Evolutionary conservation across 2,113 vertebrate species (phyloP).

Genomic region (Athene cunicularia): DNA sequence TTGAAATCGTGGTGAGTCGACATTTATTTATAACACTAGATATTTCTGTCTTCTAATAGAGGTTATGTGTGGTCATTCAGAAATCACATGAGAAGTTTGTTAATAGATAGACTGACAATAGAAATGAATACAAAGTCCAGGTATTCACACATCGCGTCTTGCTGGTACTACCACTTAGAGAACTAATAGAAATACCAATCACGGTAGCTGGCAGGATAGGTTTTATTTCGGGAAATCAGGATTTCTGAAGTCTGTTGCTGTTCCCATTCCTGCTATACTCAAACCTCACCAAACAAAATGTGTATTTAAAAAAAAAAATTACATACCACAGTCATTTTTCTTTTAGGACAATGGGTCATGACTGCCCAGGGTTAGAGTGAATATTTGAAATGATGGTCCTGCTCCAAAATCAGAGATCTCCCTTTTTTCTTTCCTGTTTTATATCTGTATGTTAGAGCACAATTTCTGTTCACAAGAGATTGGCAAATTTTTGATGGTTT

Average conservation of each 20-base stretch:
- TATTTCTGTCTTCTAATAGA: background rate
- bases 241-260: background rate
- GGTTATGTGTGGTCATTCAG: background rate
- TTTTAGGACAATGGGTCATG: background rate
- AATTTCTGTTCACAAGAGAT: background rate
- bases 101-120: background rate
- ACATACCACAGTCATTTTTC: background rate
- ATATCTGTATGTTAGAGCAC: background rate
- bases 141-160: slow-evolving; percentile 23
- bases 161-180: background rate
- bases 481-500: background rate
- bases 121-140: background rate
- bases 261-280: background rate
- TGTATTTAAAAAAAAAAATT: background rate
- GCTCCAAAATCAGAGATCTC: background rate
- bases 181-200: slow-evolving; percentile 37
- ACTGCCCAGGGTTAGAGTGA: too few species aligned
- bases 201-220: background rate
- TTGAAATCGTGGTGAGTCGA: too few species aligned
- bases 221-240: background rate
- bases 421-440: background rate
- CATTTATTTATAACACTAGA: too few species aligned
- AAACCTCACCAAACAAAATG: background rate
- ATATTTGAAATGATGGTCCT: background rate
- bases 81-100: background rate